Conservation (phyloP, 2,113 vertebrate genomes). For the Platichthys stellatus region DNA sequence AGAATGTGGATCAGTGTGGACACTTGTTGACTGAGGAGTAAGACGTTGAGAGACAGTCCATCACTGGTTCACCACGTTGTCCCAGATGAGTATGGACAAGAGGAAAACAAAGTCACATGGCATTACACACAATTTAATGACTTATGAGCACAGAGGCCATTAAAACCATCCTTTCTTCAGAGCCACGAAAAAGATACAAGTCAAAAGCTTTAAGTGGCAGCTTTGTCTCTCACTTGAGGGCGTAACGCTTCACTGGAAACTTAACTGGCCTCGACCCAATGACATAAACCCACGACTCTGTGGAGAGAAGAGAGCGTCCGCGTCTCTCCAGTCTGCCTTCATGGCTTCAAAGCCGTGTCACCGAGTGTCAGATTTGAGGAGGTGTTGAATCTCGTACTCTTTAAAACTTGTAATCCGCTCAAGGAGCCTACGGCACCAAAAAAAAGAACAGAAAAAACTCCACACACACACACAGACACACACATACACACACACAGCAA, state of each 20-base stretch:
- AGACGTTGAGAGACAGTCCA: too few relatives aligned
- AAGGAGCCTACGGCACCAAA: slow-evolving; percentile 68
- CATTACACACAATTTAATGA: not conserved
- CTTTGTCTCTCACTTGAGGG: slow-evolving; percentile 75
- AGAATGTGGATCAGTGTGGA: too few relatives aligned
- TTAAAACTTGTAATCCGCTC: slow-evolving; percentile 86
- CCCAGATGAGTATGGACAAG: not conserved
- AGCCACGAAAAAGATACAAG: slow-evolving; percentile 67
- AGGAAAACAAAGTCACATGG: slow-evolving; percentile 15
- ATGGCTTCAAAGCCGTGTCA: slow-evolving; percentile 77
- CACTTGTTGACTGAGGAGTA: too few relatives aligned
- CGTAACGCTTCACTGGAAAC: slow-evolving; percentile 73
- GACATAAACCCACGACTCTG: slow-evolving; percentile 77
- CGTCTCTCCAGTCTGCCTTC: slow-evolving; percentile 74
- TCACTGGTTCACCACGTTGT: not conserved
- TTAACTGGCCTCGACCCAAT: slow-evolving; percentile 76
- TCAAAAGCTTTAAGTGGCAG: slow-evolving; percentile 72
- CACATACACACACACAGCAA: slow-evolving; percentile 48
- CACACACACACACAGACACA: slow-evolving; percentile 54
- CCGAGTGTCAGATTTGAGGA: slow-evolving; percentile 77
- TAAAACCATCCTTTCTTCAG: slow-evolving; percentile 41
- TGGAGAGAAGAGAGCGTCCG: slow-evolving; percentile 67
- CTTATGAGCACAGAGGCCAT: slow-evolving; percentile 6
- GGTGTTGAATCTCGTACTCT: slow-evolving; percentile 79
- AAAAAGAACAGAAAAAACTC: slow-evolving; percentile 21